Base-by-base conservation (phyloP, 2,888 invertebrate genomes). In the Leucophora obtusa region DNA sequence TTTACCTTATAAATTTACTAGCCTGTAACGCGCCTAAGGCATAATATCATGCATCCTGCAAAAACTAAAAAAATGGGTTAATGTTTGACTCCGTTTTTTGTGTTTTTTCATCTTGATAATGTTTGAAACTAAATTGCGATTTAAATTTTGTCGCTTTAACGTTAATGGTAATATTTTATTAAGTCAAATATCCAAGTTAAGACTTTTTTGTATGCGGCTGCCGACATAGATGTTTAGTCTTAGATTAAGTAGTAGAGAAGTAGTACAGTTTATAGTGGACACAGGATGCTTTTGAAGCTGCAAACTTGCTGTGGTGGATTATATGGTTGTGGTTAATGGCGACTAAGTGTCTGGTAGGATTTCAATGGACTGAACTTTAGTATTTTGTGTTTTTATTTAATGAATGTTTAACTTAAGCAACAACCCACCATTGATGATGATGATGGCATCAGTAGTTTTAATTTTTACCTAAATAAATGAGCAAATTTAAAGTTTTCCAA, bases 361-460 rank as follows among this genome's bases (percentile, higher is more conserved):
- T 70, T 35, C 43, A 70, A 24, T 50, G 47, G 63, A n/a, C 56
- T 24, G 9, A 43, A 17, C 58, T 69, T 60, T 28, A 5, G 24
- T 24, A 15, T 11, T 11, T 18, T 38, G 21, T 35, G 10, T 70
- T 60, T 74, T 58, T 11, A 54, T 56, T 76, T 59, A 80, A 73
- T 70, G 58, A 69, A 56, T 53, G 38, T 17, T 10, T 50, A 28
- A 59, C 24, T 15, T 21, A 63, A 15, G 8, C 35, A 56, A 66
- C 82, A 83, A 82, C 82, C 84, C 81, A 74, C 80, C 83, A 78
- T 83, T 86, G 85, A 85, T 87, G 86, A 85, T 86, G 85, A 85
- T 87, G 86, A 86, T 82, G 76, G 72, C 83, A 85, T 83, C 83
- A 83, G 74, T 78, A 51, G 50, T 73, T 76, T 65, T 59, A 24